A percentile compares a stretch with the other conserved stretches of the same genome.
phyloP scores from a whole-genome alignment of 2,113 vertebrate species.

The Heloderma charlesbogerti region DNA sequence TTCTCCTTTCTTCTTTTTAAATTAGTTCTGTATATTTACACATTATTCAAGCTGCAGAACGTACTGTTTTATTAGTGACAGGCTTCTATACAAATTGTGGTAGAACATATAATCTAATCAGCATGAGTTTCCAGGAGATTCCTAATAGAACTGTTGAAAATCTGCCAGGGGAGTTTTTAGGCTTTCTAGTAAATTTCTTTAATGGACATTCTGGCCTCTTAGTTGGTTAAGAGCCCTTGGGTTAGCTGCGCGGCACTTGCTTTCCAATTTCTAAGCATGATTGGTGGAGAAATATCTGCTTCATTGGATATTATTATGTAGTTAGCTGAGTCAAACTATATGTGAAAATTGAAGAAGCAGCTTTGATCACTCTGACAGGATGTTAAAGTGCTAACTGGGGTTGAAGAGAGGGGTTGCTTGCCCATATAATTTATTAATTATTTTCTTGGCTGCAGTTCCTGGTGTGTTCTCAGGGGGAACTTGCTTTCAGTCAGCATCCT shows the following conservation, averaged over 20 bases:
- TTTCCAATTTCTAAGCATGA: conserved; percentile 62
- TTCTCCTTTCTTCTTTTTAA: conserved; percentile 15
- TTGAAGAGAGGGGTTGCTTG: conserved; percentile 22
- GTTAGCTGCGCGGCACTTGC: conserved; percentile 58
- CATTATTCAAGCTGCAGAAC: background rate
- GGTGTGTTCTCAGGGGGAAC: background rate
- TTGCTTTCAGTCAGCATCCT: background rate
- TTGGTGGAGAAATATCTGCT: conserved; percentile 57
- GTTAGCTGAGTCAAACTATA: conserved; percentile 65
- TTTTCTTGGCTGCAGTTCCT: conserved; percentile 18
- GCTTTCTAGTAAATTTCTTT: conserved; percentile 66
- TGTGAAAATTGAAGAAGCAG: conserved; percentile 46
- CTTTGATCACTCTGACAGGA: conserved; percentile 47
- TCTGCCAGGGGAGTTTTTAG: conserved; percentile 46
- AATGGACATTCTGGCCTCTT: conserved; percentile 54
- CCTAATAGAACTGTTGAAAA: conserved; percentile 66
- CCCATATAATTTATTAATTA: conserved; percentile 38
- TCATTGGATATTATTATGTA: conserved; percentile 54
- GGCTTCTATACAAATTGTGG: conserved; percentile 25
- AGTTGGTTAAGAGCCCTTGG: conserved; percentile 57
- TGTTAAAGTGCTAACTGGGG: conserved; percentile 17
- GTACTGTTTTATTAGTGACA: conserved; percentile 35
- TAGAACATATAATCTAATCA: conserved; percentile 39
- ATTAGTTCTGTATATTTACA: conserved; percentile 1
- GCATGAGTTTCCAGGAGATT: conserved; percentile 57